Evolutionary conservation across 2,797 vertebrate genomes (phyloP).

Genomic region (Zenarchopterus dispar): DNA sequence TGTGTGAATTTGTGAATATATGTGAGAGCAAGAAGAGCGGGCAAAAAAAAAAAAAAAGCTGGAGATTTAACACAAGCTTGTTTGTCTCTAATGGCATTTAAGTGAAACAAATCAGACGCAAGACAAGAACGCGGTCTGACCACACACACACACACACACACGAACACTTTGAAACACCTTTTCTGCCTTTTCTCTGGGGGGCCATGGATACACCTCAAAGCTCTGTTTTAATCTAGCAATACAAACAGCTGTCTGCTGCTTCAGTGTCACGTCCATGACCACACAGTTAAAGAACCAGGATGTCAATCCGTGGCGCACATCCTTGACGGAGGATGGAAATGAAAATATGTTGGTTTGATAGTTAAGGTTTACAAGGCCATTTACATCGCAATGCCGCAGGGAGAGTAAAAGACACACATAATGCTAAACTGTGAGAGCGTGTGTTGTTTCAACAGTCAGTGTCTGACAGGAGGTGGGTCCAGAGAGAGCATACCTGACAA

Average conservation of each 20-base stretch:
- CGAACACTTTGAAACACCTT: conserved; percentile 10
- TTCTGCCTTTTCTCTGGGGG: conserved; percentile 31
- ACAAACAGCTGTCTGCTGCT: conserved; percentile 68
- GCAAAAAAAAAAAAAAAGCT: conserved; percentile 3
- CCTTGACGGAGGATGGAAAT: conserved; percentile 44
- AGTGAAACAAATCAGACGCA: conserved; percentile 49
- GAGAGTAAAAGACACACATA: conserved; percentile 1
- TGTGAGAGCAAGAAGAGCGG: conserved; percentile 44
- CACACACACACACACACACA: conserved; percentile 12
- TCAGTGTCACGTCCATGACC: conserved; percentile 71
- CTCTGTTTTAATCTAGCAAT: conserved; percentile 69
- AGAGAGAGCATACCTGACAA: conserved; percentile 87
- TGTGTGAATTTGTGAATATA: conserved; percentile 74
- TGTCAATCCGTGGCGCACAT: conserved; percentile 39
- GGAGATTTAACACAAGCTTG: conserved; percentile 50
- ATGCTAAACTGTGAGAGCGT: conserved; percentile 5
- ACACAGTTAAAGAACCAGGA: conserved; percentile 51
- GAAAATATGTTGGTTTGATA: conserved; percentile 66
- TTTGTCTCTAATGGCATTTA: conserved; percentile 59
- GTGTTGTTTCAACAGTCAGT: neutral
- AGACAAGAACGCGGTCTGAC: conserved; percentile 9
- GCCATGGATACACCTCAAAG: conserved; percentile 47
- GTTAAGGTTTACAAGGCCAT: conserved; percentile 42
- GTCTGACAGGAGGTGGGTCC: neutral
- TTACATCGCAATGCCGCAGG: conserved; percentile 25